Conservation (phyloP, 1,140 invertebrate species). For the Sinella curviseta region DNA sequence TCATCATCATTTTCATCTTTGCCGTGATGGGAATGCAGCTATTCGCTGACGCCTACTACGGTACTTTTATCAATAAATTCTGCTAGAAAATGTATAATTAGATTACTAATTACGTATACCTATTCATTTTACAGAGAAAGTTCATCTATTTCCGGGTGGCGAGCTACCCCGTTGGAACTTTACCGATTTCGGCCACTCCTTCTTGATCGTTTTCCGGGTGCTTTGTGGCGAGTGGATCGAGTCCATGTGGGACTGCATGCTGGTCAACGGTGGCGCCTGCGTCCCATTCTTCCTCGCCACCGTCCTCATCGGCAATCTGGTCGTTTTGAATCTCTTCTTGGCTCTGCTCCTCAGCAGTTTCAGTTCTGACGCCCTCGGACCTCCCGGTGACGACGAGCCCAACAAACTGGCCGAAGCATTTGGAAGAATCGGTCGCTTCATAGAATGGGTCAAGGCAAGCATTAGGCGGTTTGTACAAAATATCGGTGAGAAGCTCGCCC, state of each 20-base stretch:
- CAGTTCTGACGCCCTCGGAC: conserved; percentile 87
- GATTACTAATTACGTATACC: no score
- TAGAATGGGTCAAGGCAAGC: conserved; percentile 79
- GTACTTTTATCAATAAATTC: no score
- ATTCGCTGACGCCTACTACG: conserved; percentile 86
- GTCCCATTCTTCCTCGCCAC: conserved; percentile 96
- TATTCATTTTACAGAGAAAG: no score
- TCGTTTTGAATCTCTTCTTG: conserved; percentile 97
- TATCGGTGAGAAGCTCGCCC: not conserved
- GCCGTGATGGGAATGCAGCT: conserved; percentile 98
- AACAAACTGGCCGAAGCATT: conserved; percentile 98
- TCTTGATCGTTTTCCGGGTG: conserved; percentile 97
- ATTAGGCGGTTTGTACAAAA: conserved; percentile 51
- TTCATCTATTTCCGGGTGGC: conserved; percentile 67
- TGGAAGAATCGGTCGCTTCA: conserved; percentile 85
- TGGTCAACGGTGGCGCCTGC: conserved; percentile 83
- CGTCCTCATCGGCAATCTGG: conserved; percentile 95
- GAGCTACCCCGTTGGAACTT: conserved; percentile 90
- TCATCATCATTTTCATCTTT: conserved; percentile 98
- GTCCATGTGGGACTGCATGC: conserved; percentile 96
- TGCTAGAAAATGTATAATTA: no score
- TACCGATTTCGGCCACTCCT: conserved; percentile 96
- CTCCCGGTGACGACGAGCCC: conserved; percentile 85
- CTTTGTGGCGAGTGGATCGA: conserved; percentile 98
- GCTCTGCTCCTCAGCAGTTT: conserved; percentile 97